Conservation (phyloP, 2,888 invertebrate genomes). For the Polyommatus icarus region DNA sequence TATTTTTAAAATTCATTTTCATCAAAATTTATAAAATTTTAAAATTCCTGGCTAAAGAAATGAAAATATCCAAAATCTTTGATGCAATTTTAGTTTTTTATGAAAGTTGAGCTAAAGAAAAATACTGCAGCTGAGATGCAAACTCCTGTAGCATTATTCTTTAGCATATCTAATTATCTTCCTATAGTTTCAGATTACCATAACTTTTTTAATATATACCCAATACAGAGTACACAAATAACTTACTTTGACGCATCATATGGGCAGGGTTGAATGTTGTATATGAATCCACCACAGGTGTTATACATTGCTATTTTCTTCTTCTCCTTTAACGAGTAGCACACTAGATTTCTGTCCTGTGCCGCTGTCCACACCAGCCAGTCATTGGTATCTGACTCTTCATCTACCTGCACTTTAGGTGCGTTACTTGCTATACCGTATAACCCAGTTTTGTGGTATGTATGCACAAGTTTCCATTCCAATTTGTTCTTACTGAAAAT, state of each 20-base stretch:
- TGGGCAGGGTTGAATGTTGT: slow-evolving; percentile 82
- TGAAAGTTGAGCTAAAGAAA: too few relatives aligned
- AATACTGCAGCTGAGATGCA: too few relatives aligned
- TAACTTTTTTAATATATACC: too few relatives aligned
- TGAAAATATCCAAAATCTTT: too few relatives aligned
- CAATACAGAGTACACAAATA: neutral
- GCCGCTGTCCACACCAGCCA: slow-evolving; percentile 81
- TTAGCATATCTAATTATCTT: too few relatives aligned
- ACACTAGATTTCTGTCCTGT: slow-evolving; percentile 81
- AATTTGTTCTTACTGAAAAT: slow-evolving; percentile 61
- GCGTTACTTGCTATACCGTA: slow-evolving; percentile 81
- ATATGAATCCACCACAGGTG: slow-evolving; percentile 84
- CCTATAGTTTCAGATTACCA: too few relatives aligned
- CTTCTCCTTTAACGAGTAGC: slow-evolving; percentile 65
- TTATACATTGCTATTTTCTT: slow-evolving; percentile 64
- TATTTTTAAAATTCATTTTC: too few relatives aligned
- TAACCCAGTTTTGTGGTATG: slow-evolving; percentile 80
- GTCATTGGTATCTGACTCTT: slow-evolving; percentile 34
- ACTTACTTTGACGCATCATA: slow-evolving; percentile 84
- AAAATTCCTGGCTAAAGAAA: too few relatives aligned
- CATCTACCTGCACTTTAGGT: slow-evolving; percentile 50
- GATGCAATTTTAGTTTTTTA: too few relatives aligned
- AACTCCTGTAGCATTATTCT: too few relatives aligned
- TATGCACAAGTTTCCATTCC: slow-evolving; percentile 60
- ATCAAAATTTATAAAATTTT: too few relatives aligned